phyloP scores from a whole-genome alignment of 2,797 vertebrate species.

The Heteromormyrus szaboi region DNA sequence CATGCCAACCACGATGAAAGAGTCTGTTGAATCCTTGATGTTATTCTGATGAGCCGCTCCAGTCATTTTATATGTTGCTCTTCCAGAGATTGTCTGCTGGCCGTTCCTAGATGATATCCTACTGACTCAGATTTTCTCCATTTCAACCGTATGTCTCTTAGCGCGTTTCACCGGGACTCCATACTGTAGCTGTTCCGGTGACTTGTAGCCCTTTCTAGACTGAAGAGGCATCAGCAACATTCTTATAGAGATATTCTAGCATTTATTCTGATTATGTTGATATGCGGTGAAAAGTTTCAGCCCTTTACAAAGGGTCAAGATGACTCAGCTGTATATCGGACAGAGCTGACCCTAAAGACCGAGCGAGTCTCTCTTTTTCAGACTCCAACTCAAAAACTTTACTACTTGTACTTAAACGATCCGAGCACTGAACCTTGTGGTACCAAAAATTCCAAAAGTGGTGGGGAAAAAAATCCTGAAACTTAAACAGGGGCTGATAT shows the following conservation, averaged over 20 bases:
- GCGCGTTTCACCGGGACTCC: background rate
- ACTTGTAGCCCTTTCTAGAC: background rate
- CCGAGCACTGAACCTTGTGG: too few species aligned
- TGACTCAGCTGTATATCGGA: background rate
- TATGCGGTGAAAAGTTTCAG: background rate
- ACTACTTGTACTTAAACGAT: too few species aligned
- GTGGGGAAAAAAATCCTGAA: background rate
- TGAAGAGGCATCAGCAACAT: background rate
- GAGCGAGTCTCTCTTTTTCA: background rate
- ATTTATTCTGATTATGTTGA: background rate
- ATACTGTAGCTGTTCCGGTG: background rate
- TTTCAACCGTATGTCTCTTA: background rate
- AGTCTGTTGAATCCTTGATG: background rate
- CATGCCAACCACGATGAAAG: background rate
- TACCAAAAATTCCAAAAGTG: too few species aligned
- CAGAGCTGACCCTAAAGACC: background rate
- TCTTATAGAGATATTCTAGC: background rate
- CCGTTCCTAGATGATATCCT: background rate
- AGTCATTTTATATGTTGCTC: background rate
- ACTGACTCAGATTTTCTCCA: background rate
- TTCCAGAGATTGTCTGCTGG: background rate
- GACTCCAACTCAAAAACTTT: background rate
- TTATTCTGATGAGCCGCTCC: background rate
- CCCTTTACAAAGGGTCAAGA: background rate
- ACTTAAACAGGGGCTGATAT: background rate